Percentiles rank a stretch among this genome's conserved stretches.
Evolutionary conservation across 1,140 invertebrate species (phyloP).

Genomic region (Zaprionus taronus): DNA sequence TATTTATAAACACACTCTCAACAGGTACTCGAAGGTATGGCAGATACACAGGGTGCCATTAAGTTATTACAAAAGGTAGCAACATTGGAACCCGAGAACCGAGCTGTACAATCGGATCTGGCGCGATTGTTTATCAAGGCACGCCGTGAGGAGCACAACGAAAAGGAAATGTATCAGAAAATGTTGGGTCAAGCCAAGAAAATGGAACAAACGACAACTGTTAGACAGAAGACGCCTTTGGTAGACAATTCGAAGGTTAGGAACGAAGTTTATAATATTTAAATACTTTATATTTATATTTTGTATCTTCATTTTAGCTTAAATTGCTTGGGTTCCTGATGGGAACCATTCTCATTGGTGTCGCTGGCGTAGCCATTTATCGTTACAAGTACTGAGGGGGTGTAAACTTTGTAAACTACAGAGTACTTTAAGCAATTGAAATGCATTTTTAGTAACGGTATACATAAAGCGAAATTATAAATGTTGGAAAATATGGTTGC

Average conservation of each 20-base stretch:
- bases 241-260: conserved; percentile 79
- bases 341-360: conserved; percentile 86
- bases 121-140: conserved; percentile 86
- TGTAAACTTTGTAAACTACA: conserved; percentile 26
- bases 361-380: conserved; percentile 87
- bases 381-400: conserved; percentile 85
- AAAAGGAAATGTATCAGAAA: conserved; percentile 88
- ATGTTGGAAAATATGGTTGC: conserved; percentile 61
- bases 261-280: neutral
- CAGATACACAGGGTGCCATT: conserved; percentile 87
- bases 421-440: conserved; percentile 69
- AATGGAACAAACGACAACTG: conserved; percentile 78
- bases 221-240: conserved; percentile 67
- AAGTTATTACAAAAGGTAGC: conserved; percentile 86
- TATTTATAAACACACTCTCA: neutral
- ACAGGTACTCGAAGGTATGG: conserved; percentile 88
- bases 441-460: conserved; percentile 63
- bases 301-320: conserved; percentile 79
- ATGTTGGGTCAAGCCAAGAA: conserved; percentile 87
- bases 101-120: conserved; percentile 87
- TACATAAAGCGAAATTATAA: conserved; percentile 65
- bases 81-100: conserved; percentile 87
- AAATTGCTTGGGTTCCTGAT: conserved; percentile 86
- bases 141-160: conserved; percentile 86
- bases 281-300: neutral